A percentile compares a stretch with the other conserved stretches of the same genome.
Conservation (phyloP, 1,140 invertebrate species). For the Hyles euphorbiae region DNA sequence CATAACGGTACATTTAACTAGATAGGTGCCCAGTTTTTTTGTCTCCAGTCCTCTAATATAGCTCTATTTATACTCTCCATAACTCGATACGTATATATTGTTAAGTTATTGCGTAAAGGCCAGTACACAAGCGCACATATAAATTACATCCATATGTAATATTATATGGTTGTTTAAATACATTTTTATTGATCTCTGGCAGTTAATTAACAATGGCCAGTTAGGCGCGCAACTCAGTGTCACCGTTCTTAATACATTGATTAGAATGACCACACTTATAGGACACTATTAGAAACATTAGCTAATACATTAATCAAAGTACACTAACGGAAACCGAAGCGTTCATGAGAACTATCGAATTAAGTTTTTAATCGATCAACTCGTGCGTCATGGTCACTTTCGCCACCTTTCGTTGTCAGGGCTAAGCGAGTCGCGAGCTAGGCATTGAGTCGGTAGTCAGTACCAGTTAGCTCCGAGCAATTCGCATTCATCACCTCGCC, state of each 20-base stretch:
- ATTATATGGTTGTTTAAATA: too few species aligned
- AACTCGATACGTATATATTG: too few species aligned
- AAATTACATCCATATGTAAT: too few species aligned
- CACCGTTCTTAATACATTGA: too few species aligned
- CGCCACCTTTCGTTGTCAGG: conserved; percentile 65
- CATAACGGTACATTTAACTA: conserved; percentile 1
- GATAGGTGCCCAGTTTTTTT: neutral
- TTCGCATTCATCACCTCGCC: conserved; percentile 41
- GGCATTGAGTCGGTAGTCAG: conserved; percentile 30
- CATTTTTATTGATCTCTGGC: too few species aligned
- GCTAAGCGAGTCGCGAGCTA: conserved; percentile 35
- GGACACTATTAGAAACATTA: too few species aligned
- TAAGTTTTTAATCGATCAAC: conserved; percentile 33
- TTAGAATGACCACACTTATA: too few species aligned
- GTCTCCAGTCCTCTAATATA: neutral
- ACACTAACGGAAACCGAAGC: neutral
- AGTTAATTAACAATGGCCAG: too few species aligned
- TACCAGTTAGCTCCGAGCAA: conserved; percentile 27
- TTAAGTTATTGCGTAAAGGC: too few species aligned
- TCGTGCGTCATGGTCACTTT: conserved; percentile 57
- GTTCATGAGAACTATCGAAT: conserved; percentile 17
- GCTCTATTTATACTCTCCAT: neutral
- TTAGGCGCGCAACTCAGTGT: too few species aligned
- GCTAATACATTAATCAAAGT: neutral
- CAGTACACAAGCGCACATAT: too few species aligned